phyloP scores from a whole-genome alignment of 2,113 vertebrate species.

The Colius striatus region DNA sequence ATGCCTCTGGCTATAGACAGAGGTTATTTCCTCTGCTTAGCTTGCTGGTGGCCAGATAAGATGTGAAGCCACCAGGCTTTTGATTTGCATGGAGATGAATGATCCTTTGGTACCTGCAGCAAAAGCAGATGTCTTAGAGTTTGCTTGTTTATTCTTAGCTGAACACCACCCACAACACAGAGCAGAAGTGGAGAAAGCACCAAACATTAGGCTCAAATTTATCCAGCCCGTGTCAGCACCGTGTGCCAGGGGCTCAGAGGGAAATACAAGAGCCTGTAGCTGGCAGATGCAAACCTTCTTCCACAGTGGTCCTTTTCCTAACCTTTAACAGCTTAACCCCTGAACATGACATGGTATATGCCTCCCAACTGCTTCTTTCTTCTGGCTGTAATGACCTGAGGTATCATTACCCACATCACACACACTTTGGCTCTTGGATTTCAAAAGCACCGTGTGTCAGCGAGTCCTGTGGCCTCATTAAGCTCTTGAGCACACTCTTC shows the following conservation, averaged over 20 bases:
- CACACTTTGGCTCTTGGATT: constrained; percentile 19
- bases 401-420: not conserved
- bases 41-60: not conserved
- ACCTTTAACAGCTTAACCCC: not conserved
- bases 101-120: not conserved
- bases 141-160: not conserved
- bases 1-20: not conserved
- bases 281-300: not conserved
- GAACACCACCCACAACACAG: not conserved
- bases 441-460: not conserved
- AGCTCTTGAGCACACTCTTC: not conserved
- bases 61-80: not conserved
- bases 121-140: not conserved
- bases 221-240: not conserved
- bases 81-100: not conserved
- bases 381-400: not conserved
- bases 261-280: not conserved
- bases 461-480: not conserved
- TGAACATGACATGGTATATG: not conserved
- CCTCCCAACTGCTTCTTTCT: not conserved
- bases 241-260: not conserved
- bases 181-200: not conserved
- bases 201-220: accelerated
- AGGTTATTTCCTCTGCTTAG: not conserved
- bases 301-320: not conserved